Conservation (phyloP, 2,113 vertebrate species). For the Eleginops maclovinus region DNA sequence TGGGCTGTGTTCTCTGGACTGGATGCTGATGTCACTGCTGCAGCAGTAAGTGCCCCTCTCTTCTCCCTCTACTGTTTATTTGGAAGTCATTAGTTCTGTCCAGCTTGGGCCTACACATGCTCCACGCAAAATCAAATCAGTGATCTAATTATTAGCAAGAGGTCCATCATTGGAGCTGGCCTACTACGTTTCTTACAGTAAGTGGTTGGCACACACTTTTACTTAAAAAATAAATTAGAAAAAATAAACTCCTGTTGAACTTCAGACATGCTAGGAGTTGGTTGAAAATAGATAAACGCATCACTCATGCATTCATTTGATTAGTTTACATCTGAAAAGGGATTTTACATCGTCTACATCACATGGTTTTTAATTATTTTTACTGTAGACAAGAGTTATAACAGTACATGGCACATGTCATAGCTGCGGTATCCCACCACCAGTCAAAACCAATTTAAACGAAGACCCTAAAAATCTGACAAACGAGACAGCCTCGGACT, state of each 20-base stretch:
- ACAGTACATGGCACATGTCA: background rate
- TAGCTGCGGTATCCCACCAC: conserved; percentile 12
- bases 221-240: conserved; percentile 14
- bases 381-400: background rate
- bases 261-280: conserved; percentile 23
- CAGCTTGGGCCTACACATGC: conserved; percentile 12
- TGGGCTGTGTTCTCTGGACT: conserved; percentile 27
- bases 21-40: conserved; percentile 62
- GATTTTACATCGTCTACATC: no score
- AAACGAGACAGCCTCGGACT: conserved; percentile 11
- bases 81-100: conserved; percentile 61
- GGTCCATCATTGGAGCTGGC: conserved; percentile 13
- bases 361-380: background rate
- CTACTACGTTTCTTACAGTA: background rate
- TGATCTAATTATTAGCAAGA: conserved; percentile 53
- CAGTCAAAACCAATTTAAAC: conserved; percentile 11
- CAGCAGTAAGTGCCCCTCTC: conserved; percentile 43
- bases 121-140: conserved; percentile 47
- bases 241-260: conserved; percentile 47
- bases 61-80: conserved; percentile 63
- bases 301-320: conserved; percentile 23
- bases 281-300: conserved; percentile 50
- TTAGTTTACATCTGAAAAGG: background rate
- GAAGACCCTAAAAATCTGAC: conserved; percentile 1
- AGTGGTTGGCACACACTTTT: conserved; percentile 18